Evolutionary conservation across 2,113 vertebrate genomes (phyloP).

Genomic region (Catharus bicknelli): DNA sequence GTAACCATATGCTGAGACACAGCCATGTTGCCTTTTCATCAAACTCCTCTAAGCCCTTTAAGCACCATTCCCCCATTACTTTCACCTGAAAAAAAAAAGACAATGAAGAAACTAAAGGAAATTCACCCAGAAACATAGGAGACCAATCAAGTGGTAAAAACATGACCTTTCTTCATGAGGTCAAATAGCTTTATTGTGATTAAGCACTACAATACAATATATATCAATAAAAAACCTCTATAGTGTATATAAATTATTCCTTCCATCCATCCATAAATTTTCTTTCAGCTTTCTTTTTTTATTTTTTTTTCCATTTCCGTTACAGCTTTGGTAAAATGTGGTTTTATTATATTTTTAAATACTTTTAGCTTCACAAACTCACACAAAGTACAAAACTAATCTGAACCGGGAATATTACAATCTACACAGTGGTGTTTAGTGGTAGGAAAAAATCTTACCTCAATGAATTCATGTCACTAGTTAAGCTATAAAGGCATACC

Average conservation of each 20-base stretch:
- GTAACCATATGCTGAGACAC: not conserved
- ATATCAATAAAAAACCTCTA: constrained; percentile 85
- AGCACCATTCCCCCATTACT: not conserved
- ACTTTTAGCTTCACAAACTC: constrained; percentile 86
- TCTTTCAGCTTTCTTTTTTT: constrained; percentile 1
- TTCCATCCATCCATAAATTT: constrained; percentile 78
- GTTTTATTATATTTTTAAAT: constrained; percentile 81
- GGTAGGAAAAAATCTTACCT: constrained; percentile 87
- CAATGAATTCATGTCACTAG: constrained; percentile 84
- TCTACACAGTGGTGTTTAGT: constrained; percentile 87
- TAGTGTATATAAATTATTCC: constrained; percentile 85
- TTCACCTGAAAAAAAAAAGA: not conserved
- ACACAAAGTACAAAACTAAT: constrained; percentile 89
- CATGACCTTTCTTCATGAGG: constrained; percentile 82
- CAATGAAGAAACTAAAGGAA: not conserved
- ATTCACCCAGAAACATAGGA: constrained; percentile 40
- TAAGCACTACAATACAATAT: constrained; percentile 86
- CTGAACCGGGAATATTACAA: constrained; percentile 76
- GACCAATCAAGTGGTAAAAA: constrained; percentile 77
- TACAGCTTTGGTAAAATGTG: constrained; percentile 85
- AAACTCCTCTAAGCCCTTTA: not conserved
- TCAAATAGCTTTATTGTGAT: constrained; percentile 85
- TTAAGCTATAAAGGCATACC: constrained; percentile 81
- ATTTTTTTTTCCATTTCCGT: constrained; percentile 64
- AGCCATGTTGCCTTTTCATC: not conserved